Evolutionary conservation across 1,140 invertebrate genomes (phyloP).

Genomic region (Centruroides vittatus): DNA sequence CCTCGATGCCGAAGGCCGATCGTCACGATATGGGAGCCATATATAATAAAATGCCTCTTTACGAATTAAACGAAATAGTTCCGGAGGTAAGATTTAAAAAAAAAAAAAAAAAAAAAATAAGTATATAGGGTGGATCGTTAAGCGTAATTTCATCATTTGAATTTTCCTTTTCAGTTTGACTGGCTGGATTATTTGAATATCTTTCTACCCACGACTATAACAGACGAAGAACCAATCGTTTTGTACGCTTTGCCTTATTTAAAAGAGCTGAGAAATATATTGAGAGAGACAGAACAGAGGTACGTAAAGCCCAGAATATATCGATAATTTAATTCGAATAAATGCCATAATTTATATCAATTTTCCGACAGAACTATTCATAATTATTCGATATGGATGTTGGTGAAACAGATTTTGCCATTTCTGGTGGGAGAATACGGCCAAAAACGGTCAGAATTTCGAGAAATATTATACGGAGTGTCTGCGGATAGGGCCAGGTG

Average conservation of each 20-base stretch:
- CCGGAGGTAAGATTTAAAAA: slow-evolving; percentile 28
- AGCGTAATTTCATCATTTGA: too few relatives aligned
- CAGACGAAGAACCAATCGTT: slow-evolving; percentile 54
- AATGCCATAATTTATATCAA: background rate
- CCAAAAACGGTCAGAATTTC: slow-evolving; percentile 56
- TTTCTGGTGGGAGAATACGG: slow-evolving; percentile 71
- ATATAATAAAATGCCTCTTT: slow-evolving; percentile 56
- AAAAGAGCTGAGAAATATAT: slow-evolving; percentile 54
- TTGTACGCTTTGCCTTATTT: slow-evolving; percentile 65
- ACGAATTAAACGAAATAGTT: slow-evolving; percentile 46
- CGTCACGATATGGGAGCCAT: slow-evolving; percentile 64
- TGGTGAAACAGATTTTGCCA: slow-evolving; percentile 60
- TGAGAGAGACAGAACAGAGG: slow-evolving; percentile 50
- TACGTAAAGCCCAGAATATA: slow-evolving; percentile 22
- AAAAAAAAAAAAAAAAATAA: too few relatives aligned
- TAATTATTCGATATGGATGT: slow-evolving; percentile 69
- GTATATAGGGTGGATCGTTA: too few relatives aligned
- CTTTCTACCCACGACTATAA: slow-evolving; percentile 47
- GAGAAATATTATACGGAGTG: slow-evolving; percentile 62
- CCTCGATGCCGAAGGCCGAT: slow-evolving; percentile 59
- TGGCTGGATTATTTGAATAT: slow-evolving; percentile 60
- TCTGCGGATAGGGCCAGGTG: slow-evolving; percentile 43
- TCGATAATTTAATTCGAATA: background rate
- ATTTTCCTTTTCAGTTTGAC: slow-evolving; percentile 36
- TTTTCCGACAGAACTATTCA: slow-evolving; percentile 46